Percentiles rank a stretch among this genome's conserved stretches.
Evolutionary conservation across 2,888 invertebrate genomes (phyloP).

Genomic region (Euclidia mi): DNA sequence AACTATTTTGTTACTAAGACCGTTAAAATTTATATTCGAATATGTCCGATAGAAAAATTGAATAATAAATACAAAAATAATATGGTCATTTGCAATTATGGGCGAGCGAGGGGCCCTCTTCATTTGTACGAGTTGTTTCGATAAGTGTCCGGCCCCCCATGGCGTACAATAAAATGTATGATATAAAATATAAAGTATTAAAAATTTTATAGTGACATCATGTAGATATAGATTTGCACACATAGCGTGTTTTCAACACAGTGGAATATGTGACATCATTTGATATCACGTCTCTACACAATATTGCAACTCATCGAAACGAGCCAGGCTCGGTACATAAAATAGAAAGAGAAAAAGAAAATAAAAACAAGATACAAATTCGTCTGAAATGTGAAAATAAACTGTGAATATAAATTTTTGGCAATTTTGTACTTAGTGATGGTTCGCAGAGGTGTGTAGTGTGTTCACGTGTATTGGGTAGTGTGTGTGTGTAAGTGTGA

Average conservation of each 20-base stretch:
- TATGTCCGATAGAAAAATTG: slow-evolving; percentile 64
- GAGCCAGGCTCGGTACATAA: slow-evolving; percentile 64
- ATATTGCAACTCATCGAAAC: slow-evolving; percentile 63
- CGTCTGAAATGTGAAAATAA: slow-evolving; percentile 61
- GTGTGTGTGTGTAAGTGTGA: slow-evolving; percentile 48
- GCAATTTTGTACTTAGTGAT: slow-evolving; percentile 90
- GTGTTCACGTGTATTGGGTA: slow-evolving; percentile 56
- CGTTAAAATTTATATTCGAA: slow-evolving; percentile 65
- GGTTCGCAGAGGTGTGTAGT: slow-evolving; percentile 71
- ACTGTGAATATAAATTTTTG: slow-evolving; percentile 81
- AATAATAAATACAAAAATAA: slow-evolving; percentile 66
- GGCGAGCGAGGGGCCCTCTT: slow-evolving; percentile 39
- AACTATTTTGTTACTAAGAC: slow-evolving; percentile 56
- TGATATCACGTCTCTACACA: slow-evolving; percentile 55
- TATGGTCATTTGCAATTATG: slow-evolving; percentile 43
- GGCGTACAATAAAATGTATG: slow-evolving; percentile 45
- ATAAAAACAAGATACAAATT: slow-evolving; percentile 60
- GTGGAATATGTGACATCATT: slow-evolving; percentile 63
- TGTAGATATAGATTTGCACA: slow-evolving; percentile 63
- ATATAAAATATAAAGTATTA: slow-evolving; percentile 48
- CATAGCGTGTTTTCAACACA: slow-evolving; percentile 69
- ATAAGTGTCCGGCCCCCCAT: slow-evolving; percentile 52
- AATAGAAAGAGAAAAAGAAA: slow-evolving; percentile 57
- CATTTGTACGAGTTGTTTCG: slow-evolving; percentile 46
- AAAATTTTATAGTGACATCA: slow-evolving; percentile 53